Evolutionary conservation across 2,113 vertebrate species (phyloP).

Genomic region (Nestor notabilis): DNA sequence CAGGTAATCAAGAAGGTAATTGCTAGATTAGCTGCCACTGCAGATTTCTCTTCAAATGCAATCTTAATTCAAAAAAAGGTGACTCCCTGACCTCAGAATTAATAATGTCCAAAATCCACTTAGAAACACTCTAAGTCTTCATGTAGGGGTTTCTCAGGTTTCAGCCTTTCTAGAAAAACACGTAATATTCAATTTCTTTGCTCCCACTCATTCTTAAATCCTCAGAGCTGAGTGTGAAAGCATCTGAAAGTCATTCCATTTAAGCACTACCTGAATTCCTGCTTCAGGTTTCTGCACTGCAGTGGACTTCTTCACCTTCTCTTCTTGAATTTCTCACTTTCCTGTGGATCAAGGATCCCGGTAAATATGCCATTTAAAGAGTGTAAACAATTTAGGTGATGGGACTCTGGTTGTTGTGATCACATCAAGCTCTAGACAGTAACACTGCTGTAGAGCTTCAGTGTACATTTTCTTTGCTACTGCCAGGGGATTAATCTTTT

Average conservation of each 20-base stretch:
- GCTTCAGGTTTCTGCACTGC: background rate
- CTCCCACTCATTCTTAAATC: background rate
- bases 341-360: background rate
- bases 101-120: background rate
- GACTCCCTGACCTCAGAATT: background rate
- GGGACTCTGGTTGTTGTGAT: background rate
- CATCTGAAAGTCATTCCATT: background rate
- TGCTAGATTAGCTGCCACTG: background rate
- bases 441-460: background rate
- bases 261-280: background rate
- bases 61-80: background rate
- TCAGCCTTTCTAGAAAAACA: background rate
- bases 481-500: background rate
- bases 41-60: background rate
- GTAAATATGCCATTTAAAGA: background rate
- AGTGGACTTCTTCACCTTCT: background rate
- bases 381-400: background rate
- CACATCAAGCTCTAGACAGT: background rate
- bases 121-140: background rate
- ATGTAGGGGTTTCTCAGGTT: background rate
- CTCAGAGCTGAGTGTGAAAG: background rate
- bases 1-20: constrained; percentile 26
- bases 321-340: background rate
- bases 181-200: background rate
- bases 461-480: background rate